Evolutionary conservation across 2,797 vertebrate genomes (phyloP), one percentile per base, ranked within the genome.

Genomic region (Pangasius sanitwongsei): DNA sequence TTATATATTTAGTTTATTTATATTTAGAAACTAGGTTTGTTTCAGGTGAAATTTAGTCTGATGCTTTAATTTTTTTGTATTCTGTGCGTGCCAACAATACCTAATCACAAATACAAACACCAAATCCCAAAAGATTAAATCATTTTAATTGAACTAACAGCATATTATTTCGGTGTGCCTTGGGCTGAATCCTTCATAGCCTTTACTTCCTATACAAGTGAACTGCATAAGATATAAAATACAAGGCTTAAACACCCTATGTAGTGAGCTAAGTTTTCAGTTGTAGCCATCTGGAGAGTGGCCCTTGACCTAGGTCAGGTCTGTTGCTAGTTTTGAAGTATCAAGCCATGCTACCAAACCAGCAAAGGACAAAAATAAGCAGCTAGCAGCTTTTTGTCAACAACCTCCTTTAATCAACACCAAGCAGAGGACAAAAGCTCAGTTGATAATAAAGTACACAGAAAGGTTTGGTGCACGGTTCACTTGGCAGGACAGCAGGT

Each of bases 401-500:
- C 31, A 48, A 12, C 80, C 28, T 31, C 25, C 2, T 81, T 37
- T 16, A 13, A 86, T 31, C 15, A 48, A 74, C 37, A 3, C 18
- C 37, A 59, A 23, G 44, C 16, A 15, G 31, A 74, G 11, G 41
- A n/a, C 8, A 16, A 59, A 53, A 37, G 7, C n/a, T 44, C 34
- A 44, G 48, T 31, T 69, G 31, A 28, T 31, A 74, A 59, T n/a
- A 9, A 55, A 85, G 48, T 28, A 37, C 69, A 85, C 57, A 85
- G 75, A 13, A 72, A 67, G 41, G 25, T 74, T 70, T 88, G 55
- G 69, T 75, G 75, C 89, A 85, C 48, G 70, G 28, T 28, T 80
- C 85, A 70, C 28, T 70, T 48, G 53, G n/a, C 85, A 86, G 85
- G 44, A 87, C 81, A 63, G 81, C 37, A 69, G 85, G 72, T 86